phyloP scores from a whole-genome alignment of 2,113 vertebrate genomes.

The Holacanthus passer region DNA sequence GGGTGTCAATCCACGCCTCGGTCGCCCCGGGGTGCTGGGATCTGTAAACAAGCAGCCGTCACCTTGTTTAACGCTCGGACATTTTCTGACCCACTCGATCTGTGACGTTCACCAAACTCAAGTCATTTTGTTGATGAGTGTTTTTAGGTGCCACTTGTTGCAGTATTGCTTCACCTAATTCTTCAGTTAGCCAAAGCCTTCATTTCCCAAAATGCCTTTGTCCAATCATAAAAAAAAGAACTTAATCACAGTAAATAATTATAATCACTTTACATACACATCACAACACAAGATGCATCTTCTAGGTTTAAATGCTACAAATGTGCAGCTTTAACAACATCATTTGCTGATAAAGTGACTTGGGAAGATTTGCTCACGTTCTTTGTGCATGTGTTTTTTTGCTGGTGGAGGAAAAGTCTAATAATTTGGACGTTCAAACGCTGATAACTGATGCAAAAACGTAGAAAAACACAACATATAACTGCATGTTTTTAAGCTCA shows the following conservation, averaged over 20 bases:
- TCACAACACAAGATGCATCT: not conserved
- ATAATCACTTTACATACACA: not conserved
- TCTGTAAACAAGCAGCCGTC: constrained; percentile 77
- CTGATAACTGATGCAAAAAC: not conserved
- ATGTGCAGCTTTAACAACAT: not conserved
- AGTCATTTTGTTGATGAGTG: constrained; percentile 19
- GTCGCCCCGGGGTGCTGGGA: constrained; percentile 62
- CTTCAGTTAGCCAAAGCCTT: not conserved
- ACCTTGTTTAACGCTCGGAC: constrained; percentile 67
- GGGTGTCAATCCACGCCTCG: constrained; percentile 63
- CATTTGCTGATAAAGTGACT: not conserved
- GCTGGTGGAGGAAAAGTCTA: not conserved
- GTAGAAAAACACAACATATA: not conserved
- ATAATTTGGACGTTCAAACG: not conserved
- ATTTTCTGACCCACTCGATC: constrained; percentile 4
- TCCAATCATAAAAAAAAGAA: not conserved
- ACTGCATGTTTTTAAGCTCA: not conserved
- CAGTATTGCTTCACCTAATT: not conserved
- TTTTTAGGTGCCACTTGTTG: constrained; percentile 21
- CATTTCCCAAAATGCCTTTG: not conserved
- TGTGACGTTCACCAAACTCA: not conserved
- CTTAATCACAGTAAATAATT: not conserved
- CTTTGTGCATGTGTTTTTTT: not conserved
- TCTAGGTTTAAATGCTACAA: rapidly evolving
- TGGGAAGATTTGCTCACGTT: not conserved